Percentiles rank a stretch among this genome's conserved stretches.
These are phyloP conservation scores for Rhodophaea formosa DNA, from an alignment of 2,888 invertebrate species.

Conservation along the genomic window DNA sequence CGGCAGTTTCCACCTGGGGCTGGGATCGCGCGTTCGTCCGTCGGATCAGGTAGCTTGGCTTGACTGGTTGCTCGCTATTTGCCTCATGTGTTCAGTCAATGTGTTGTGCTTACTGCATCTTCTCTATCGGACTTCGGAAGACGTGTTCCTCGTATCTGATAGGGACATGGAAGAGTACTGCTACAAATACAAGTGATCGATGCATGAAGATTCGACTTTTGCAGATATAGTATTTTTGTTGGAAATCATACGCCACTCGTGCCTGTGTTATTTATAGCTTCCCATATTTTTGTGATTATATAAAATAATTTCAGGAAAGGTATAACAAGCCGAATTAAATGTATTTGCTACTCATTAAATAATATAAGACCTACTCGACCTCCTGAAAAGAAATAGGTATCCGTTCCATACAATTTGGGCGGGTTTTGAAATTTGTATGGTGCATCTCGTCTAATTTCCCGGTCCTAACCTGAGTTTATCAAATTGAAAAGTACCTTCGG, in stretches of 20 bases:
- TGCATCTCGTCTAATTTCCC: too few species aligned
- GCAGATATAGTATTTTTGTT: neutral
- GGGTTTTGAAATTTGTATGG: too few species aligned
- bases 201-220: conserved; percentile 28
- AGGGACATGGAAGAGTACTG: conserved; percentile 66
- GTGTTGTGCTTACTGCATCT: conserved; percentile 84
- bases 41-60: conserved; percentile 91
- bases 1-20: conserved; percentile 79
- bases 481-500: too few species aligned
- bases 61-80: conserved; percentile 85
- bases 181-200: conserved; percentile 53
- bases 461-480: too few species aligned
- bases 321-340: too few species aligned
- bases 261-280: conserved; percentile 18
- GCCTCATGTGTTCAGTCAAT: conserved; percentile 84
- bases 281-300: conserved; percentile 4
- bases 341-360: too few species aligned
- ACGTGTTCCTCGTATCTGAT: conserved; percentile 48
- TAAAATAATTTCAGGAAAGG: neutral
- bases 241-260: conserved; percentile 16
- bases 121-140: conserved; percentile 65
- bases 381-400: too few species aligned
- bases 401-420: too few species aligned
- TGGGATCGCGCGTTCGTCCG: conserved; percentile 78
- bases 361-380: too few species aligned